Evolutionary conservation across 2,113 vertebrate genomes (phyloP).

Genomic region (Shinisaurus crocodilurus): DNA sequence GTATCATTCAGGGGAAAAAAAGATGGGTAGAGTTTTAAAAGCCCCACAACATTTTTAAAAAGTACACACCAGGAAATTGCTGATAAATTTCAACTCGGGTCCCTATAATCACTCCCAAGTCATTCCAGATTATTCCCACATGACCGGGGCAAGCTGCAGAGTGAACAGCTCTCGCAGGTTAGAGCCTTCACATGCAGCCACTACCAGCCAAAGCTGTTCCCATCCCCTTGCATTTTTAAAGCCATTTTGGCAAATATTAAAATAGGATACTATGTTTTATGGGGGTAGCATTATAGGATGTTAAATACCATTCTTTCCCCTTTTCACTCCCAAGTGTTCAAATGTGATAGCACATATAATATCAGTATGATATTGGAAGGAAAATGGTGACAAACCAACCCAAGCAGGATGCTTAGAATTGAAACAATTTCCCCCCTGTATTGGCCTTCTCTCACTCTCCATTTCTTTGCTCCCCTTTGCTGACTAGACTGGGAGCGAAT

Average conservation of each 20-base stretch:
- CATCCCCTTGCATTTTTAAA: neutral
- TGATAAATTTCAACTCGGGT: neutral
- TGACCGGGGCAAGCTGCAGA: neutral
- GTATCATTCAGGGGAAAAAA: neutral
- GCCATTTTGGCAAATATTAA: neutral
- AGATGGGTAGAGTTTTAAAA: neutral
- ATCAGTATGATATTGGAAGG: neutral
- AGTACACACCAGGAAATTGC: neutral
- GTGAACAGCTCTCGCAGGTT: neutral
- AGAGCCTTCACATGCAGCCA: neutral
- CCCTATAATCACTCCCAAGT: neutral
- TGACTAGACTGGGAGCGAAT: neutral
- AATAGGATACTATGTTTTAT: neutral
- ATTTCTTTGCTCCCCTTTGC: neutral
- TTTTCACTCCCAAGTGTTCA: conserved; percentile 12
- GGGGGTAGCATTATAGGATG: neutral
- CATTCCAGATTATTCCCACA: neutral
- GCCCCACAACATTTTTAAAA: neutral
- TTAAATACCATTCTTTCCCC: neutral
- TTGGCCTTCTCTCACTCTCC: neutral
- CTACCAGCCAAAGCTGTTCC: neutral
- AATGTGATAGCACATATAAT: neutral
- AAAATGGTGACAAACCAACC: neutral
- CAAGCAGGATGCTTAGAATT: neutral
- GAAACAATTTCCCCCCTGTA: too few relatives aligned